Base-by-base conservation (phyloP, 37 sponge, comb jelly and placozoan species). In the Geodia barretti region DNA sequence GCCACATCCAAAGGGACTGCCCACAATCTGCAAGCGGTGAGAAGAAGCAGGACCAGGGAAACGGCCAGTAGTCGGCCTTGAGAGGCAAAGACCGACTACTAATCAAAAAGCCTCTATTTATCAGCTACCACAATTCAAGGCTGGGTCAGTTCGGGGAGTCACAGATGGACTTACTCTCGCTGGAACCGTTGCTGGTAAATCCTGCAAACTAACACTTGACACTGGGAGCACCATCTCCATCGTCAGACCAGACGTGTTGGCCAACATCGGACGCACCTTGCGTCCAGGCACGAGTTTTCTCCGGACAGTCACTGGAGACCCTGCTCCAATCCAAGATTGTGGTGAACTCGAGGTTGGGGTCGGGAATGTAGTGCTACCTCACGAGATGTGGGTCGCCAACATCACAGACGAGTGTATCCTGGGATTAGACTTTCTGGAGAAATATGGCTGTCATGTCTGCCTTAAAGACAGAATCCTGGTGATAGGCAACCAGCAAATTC, bases 191-290 rank as follows among this genome's bases (percentile, higher is more conserved):
- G 61, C 61, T 40, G 80, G 80, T 1, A 30, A 1, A 42, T 1
- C 70, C 25, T 68, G 70, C 69, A 61, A 79, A 2, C 41, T 79
- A 20, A 81, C 82, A 2, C 31, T 81, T 1, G 82, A 81, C 64
- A 81, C 82, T 60, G 82, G 82, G 25, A 81, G 82, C 32, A 75
- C 47, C 35, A 60, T 75, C 4, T 75, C 76, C 40, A 73, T 73
- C 24, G 73, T 39, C 43, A 39, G 73, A 42, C 73, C 73, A 28
- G 73, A 73, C 28, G 42, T n/a, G n/a, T n/a, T n/a, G n/a, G n/a
- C n/a, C n/a, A n/a, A n/a, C n/a, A n/a, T n/a, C n/a, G n/a, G n/a
- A n/a, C n/a, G n/a, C n/a, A n/a, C n/a, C n/a, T n/a, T n/a, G n/a
- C n/a, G n/a, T n/a, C n/a, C n/a, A n/a, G n/a, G n/a, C n/a, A n/a